Evolutionary conservation across 1,140 invertebrate genomes (phyloP).

Genomic region (Drosophila nasuta): DNA sequence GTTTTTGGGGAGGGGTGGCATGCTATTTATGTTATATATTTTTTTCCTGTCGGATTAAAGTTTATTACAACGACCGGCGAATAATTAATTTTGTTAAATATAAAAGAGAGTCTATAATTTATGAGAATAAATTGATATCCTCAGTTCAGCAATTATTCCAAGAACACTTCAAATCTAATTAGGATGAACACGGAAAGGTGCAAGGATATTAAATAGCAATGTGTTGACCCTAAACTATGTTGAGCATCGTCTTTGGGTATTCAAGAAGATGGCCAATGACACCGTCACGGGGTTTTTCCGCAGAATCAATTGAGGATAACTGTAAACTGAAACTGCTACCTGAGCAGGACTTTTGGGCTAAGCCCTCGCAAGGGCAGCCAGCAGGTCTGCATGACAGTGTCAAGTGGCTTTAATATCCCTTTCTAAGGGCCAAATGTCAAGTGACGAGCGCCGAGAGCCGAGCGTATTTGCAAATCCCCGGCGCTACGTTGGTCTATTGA

Average conservation of each 20-base stretch:
- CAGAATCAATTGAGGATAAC: constrained; percentile 34
- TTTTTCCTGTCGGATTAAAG: too few relatives aligned
- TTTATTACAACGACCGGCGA: too few relatives aligned
- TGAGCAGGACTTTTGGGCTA: not conserved
- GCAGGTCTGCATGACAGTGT: constrained; percentile 15
- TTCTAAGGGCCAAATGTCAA: constrained; percentile 28
- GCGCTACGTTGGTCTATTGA: constrained; percentile 58
- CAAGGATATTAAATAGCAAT: constrained; percentile 30
- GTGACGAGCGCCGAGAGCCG: not conserved
- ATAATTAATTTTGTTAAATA: too few relatives aligned
- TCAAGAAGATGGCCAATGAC: constrained; percentile 30
- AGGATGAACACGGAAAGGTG: constrained; percentile 9
- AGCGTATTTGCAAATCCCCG: not conserved
- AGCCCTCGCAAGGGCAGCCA: constrained; percentile 15
- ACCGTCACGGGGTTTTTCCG: constrained; percentile 39
- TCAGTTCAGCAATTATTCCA: constrained; percentile 5
- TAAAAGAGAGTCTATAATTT: too few relatives aligned
- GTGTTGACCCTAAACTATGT: constrained; percentile 1
- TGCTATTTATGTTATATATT: too few relatives aligned
- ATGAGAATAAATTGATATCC: not conserved
- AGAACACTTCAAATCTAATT: constrained; percentile 57
- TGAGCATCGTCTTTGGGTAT: not conserved
- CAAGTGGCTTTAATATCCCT: constrained; percentile 48
- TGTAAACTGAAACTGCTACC: not conserved
- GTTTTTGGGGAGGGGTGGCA: too few relatives aligned